Base-by-base conservation (phyloP, 2,888 invertebrate genomes). In the Lordiphosa fenestrarum region DNA sequence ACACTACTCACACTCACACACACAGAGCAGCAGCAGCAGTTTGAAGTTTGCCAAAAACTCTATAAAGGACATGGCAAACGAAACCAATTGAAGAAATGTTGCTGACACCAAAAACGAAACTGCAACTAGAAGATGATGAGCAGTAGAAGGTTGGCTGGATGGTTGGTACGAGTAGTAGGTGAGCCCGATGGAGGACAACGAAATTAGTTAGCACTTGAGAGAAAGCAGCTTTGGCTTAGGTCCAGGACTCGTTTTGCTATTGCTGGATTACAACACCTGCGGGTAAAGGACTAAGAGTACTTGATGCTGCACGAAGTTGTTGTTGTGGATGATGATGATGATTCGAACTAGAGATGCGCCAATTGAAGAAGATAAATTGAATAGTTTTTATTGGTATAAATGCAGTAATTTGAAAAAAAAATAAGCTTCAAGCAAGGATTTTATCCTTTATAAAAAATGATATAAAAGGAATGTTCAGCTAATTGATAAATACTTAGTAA, bases 31-130 rank as follows among this genome's bases (percentile, higher is more conserved):
- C 51, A 60, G 35, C 9, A 12, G 4, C n/a, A 33, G 44, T 15
- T 9, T 33, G 33, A 33, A 54, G 42, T n/a, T 53, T 19, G 41
- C 42, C 61, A 65, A 59, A 53, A 56, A 48, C 52, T 68, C 36
- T 56, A 72, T 69, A 71, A 71, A 66, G 63, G 66, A 71, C 70
- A 69, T 46, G 57, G 68, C 68, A 80, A 81, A 80, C 77, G 82
- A 81, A 80, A 81, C 82, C 81, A 81, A 80, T 80, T 81, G 82
- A 80, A 77, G 75, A 78, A 81, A 81, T 81, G 82, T 80, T 82
- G 81, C 81, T 81, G 81, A 81, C 81, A 80, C 80, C 75, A 63
- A 67, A 74, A 71, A 69, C 56, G 68, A 68, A 68, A 67, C 59
- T 62, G 62, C 56, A 63, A 55, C 41, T 44, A 46, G 44, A 38